These are phyloP conservation scores for Julus scanicus DNA, from an alignment of 2,888 invertebrate genomes.

Conservation along the genomic window DNA sequence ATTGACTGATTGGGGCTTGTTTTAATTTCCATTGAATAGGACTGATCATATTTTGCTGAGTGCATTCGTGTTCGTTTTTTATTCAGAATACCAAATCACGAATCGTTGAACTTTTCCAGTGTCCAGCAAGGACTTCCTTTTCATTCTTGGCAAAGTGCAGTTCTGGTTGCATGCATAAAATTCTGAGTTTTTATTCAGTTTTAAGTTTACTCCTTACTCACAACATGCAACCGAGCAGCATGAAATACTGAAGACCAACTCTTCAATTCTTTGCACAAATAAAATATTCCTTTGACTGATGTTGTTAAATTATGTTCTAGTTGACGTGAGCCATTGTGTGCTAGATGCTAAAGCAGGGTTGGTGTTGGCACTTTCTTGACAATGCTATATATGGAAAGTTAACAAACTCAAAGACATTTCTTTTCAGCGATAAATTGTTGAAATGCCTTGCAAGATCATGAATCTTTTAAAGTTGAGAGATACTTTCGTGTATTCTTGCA, in stretches of 20 bases:
- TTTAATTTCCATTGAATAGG: background rate
- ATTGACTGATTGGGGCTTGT: background rate
- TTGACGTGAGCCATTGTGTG: conserved; percentile 16
- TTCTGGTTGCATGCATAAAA: background rate
- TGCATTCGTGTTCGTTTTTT: background rate
- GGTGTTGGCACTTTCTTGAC: background rate
- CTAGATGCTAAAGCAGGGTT: background rate
- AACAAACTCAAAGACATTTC: background rate
- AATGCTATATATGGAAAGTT: background rate
- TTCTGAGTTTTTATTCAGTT: background rate
- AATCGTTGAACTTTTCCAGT: background rate
- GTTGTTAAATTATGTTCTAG: background rate
- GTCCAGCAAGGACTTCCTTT: background rate
- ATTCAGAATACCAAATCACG: background rate
- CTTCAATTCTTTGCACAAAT: background rate
- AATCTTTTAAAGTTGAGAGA: background rate
- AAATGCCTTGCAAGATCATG: background rate
- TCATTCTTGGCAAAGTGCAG: background rate
- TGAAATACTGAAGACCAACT: background rate
- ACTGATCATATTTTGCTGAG: background rate
- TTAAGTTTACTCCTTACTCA: background rate
- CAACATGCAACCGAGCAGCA: background rate
- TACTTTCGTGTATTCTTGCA: background rate
- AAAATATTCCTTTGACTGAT: conserved; percentile 29
- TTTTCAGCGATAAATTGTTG: background rate